Conservation (phyloP, 92 coral and sea anemone genomes). For the Palythoa grandiflora region DNA sequence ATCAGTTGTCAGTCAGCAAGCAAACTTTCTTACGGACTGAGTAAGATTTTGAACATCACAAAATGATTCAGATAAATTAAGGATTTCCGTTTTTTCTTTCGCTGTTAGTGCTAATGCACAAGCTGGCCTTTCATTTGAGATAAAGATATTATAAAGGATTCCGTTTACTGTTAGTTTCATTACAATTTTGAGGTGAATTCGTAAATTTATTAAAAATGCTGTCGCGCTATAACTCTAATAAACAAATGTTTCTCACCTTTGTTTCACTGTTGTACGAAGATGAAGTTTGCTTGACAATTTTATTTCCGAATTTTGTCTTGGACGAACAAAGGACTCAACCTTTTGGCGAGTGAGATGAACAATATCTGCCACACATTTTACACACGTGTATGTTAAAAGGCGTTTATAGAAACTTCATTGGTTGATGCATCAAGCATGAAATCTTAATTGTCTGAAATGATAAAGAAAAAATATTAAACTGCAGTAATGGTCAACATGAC, state of each 20-base stretch:
- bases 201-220: conserved; percentile 7
- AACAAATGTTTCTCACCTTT: not conserved
- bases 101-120: not conserved
- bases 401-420: conserved; percentile 4
- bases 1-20: not conserved
- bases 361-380: conserved; percentile 33
- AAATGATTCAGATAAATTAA: not conserved
- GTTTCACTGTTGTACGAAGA: not conserved
- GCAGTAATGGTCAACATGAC: conserved; percentile 28
- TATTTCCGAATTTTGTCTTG: not conserved
- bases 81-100: not conserved
- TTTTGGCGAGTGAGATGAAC: not conserved
- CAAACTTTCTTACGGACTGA: not conserved
- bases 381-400: conserved; percentile 26
- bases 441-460: conserved; percentile 25
- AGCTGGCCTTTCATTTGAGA: not conserved
- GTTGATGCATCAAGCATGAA: conserved; percentile 10
- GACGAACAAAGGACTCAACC: not conserved
- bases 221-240: not conserved
- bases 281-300: not conserved
- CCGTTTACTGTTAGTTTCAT: not conserved
- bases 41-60: not conserved
- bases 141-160: not conserved
- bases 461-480: conserved; percentile 24
- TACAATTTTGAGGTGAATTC: not conserved